Percentiles rank a stretch among this genome's conserved stretches.
Evolutionary conservation across 2,797 vertebrate genomes (phyloP).

Genomic region (Sandelia bainsii): DNA sequence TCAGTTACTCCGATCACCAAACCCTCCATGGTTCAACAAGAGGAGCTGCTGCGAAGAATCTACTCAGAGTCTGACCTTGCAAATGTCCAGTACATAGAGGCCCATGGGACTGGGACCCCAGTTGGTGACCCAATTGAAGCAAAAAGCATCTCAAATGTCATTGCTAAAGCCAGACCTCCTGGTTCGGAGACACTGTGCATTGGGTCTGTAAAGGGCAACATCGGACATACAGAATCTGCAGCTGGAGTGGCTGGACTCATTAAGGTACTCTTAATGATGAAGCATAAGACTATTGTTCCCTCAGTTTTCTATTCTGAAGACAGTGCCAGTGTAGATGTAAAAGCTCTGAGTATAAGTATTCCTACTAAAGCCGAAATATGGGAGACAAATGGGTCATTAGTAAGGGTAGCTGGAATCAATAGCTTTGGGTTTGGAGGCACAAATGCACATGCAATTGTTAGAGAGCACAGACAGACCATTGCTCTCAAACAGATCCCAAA

Average conservation of each 20-base stretch:
- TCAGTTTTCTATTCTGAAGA: slow-evolving; percentile 87
- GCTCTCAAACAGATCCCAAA: slow-evolving; percentile 49
- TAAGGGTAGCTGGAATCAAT: slow-evolving; percentile 88
- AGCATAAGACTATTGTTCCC: slow-evolving; percentile 87
- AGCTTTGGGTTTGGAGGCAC: slow-evolving; percentile 94
- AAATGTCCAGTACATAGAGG: slow-evolving; percentile 89
- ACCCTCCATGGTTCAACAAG: slow-evolving; percentile 88
- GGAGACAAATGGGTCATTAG: slow-evolving; percentile 74
- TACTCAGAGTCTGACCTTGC: slow-evolving; percentile 83
- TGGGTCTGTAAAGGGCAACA: slow-evolving; percentile 92
- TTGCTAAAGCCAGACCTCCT: slow-evolving; percentile 81
- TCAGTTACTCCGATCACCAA: slow-evolving; percentile 88
- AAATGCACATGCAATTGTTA: slow-evolving; percentile 89
- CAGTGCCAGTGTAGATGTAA: slow-evolving; percentile 80
- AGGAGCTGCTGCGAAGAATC: slow-evolving; percentile 85
- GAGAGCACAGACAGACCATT: slow-evolving; percentile 74
- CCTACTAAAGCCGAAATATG: slow-evolving; percentile 83
- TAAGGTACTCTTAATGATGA: slow-evolving; percentile 94
- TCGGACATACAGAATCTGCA: slow-evolving; percentile 92
- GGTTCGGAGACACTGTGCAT: slow-evolving; percentile 76
- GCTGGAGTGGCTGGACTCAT: slow-evolving; percentile 90
- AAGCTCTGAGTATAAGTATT: slow-evolving; percentile 83
- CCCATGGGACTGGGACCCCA: slow-evolving; percentile 90
- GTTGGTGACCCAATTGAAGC: slow-evolving; percentile 88
- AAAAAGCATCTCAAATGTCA: slow-evolving; percentile 83